Percentiles rank a stretch among this genome's conserved stretches.
Evolutionary conservation across 2,797 vertebrate genomes (phyloP).

Genomic region (Adelosebastes latens): DNA sequence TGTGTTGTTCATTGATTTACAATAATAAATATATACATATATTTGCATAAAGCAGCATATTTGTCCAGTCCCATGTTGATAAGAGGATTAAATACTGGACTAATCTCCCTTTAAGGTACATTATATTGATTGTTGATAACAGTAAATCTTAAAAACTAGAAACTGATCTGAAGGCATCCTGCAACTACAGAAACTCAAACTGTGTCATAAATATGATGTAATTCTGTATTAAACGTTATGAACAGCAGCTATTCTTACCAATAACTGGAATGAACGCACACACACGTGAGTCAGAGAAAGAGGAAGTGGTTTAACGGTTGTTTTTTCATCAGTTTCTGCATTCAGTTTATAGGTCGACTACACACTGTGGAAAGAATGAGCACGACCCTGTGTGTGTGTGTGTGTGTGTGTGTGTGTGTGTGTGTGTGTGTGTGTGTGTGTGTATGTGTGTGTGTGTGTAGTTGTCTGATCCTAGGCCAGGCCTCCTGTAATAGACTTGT

Average conservation of each 20-base stretch:
- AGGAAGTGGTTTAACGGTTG: constrained; percentile 76
- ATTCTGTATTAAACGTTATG: background rate
- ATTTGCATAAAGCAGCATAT: too few relatives aligned
- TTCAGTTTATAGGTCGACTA: background rate
- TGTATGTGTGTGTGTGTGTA: constrained; percentile 13
- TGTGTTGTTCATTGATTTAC: too few relatives aligned
- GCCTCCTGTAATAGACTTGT: background rate
- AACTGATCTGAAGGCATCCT: background rate
- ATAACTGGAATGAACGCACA: background rate
- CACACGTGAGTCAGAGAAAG: constrained; percentile 32
- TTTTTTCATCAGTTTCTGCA: constrained; percentile 25
- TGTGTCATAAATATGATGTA: background rate
- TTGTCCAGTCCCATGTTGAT: too few relatives aligned
- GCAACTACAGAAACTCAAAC: background rate
- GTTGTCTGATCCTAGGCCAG: background rate
- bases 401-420: background rate
- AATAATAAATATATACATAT: too few relatives aligned
- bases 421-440: constrained; percentile 9
- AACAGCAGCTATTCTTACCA: background rate
- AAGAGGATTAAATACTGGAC: too few relatives aligned
- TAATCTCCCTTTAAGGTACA: too few relatives aligned
- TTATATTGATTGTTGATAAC: background rate
- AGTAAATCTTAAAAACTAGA: background rate
- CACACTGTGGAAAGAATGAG: constrained; percentile 28
- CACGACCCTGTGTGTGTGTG: background rate